A percentile compares a stretch with the other conserved stretches of the same genome.
phyloP scores from a whole-genome alignment of 2,888 invertebrate genomes.

The Spialia ferax region DNA sequence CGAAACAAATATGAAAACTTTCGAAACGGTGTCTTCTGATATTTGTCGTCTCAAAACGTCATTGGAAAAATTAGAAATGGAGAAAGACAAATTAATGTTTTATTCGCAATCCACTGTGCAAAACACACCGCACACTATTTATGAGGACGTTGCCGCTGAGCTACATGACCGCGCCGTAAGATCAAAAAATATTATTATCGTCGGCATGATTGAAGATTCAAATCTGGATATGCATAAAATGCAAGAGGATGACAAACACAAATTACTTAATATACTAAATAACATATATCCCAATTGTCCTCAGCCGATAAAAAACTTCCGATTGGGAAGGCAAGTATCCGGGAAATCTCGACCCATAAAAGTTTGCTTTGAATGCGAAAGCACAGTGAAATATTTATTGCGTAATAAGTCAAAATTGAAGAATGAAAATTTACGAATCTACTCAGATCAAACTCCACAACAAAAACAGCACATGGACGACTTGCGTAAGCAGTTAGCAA shows the following conservation, averaged over 20 bases:
- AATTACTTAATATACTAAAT: background rate
- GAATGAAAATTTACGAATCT: background rate
- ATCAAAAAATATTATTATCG: background rate
- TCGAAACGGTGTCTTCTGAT: no score
- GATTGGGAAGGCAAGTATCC: background rate
- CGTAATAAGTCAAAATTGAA: background rate
- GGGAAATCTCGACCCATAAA: background rate
- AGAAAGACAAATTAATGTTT: no score
- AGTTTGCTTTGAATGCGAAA: no score
- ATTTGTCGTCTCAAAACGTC: no score
- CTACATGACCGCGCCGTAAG: background rate
- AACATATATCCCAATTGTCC: background rate
- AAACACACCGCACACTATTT: background rate
- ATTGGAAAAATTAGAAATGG: no score
- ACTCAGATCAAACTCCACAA: background rate
- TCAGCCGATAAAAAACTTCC: background rate
- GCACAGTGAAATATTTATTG: no score
- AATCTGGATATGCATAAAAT: background rate
- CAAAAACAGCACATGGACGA: background rate
- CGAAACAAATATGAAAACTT: no score
- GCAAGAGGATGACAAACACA: background rate
- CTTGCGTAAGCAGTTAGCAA: background rate
- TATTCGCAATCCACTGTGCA: background rate
- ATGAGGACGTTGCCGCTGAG: background rate
- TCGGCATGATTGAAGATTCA: background rate